Percentiles rank a stretch among this genome's conserved stretches.
Evolutionary conservation across 2,113 vertebrate species (phyloP).

Genomic region (Helogale parvula): DNA sequence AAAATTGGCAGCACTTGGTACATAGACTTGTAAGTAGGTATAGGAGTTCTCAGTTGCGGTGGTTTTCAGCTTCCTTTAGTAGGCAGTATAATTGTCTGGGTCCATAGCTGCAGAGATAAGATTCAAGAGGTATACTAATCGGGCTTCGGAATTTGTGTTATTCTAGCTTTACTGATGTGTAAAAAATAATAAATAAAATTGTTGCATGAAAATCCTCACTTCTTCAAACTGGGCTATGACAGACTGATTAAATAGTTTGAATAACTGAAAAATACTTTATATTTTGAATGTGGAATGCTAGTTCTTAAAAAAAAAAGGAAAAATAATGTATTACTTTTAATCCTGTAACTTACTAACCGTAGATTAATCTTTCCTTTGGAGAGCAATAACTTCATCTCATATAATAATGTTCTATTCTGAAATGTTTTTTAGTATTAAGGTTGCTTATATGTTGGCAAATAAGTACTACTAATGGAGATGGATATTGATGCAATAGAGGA

Average conservation of each 20-base stretch:
- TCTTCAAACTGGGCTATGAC: not conserved
- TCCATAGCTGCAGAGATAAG: not conserved
- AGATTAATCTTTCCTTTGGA: not conserved
- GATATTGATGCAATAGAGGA: not conserved
- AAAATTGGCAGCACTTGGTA: not conserved
- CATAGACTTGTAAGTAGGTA: not conserved
- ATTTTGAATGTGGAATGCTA: not conserved
- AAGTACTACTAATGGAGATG: not conserved
- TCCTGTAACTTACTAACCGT: not conserved
- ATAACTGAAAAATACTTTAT: not conserved
- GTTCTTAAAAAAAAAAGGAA: not conserved
- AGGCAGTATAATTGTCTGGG: not conserved
- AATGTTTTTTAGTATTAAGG: not conserved
- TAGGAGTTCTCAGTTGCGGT: not conserved
- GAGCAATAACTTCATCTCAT: not conserved
- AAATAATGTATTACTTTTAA: not conserved
- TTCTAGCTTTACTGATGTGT: not conserved
- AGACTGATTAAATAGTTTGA: not conserved
- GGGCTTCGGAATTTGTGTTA: not conserved
- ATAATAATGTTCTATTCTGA: not conserved
- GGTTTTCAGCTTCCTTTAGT: not conserved
- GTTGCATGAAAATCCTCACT: not conserved
- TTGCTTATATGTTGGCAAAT: not conserved
- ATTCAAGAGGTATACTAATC: not conserved
- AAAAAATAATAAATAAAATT: not conserved